Base-by-base conservation (phyloP, 2,797 vertebrate species). In the Lithobates pipiens region DNA sequence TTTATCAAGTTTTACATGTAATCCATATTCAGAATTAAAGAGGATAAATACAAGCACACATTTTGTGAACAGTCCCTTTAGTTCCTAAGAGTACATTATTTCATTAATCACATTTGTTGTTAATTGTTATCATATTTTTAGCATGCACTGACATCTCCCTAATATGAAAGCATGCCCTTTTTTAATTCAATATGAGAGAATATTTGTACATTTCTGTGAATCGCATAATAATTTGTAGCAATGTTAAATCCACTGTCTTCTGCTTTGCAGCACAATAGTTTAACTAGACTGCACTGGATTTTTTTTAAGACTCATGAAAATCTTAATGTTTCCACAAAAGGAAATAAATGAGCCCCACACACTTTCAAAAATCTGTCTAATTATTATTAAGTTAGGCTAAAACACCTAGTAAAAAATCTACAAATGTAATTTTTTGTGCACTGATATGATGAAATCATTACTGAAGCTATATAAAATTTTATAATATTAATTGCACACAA, bases 401-500 rank as follows among this genome's bases (percentile, higher is more conserved):
- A 82, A 83, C 81, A 86, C 85, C 76, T 86, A 83, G 57, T 86
- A 86, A 83, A 67, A 61, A 8, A 83, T 27, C 27, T 77, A 65
- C 18, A 67, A 82, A 29, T 78, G 23, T 71, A 77, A 54, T 21
- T 86, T 76, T 86, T 15, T 21, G 57, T 44, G 68, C 27, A 68
- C 32, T 82, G 65, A 69, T 82, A 82, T 36, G 68, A 81, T 69
- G 74, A 77, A 77, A 86, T 63, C 77, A 74, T 67, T 68, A 23
- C 34, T 61, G 79, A 82, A 80, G 46, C 44, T 54, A 76, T 63
- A 70, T 76, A 83, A 80, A 83, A 68, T 11, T 21, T 69, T 15
- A 80, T 79, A 42, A 76, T 87, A 50, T 57, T 86, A 68, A 82
- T 86, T 86, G 68, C 82, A 86, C 68, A 71, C 75, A 86, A 86